Conservation (phyloP, 2,888 invertebrate species). For the Caenorhabditis plicata region DNA sequence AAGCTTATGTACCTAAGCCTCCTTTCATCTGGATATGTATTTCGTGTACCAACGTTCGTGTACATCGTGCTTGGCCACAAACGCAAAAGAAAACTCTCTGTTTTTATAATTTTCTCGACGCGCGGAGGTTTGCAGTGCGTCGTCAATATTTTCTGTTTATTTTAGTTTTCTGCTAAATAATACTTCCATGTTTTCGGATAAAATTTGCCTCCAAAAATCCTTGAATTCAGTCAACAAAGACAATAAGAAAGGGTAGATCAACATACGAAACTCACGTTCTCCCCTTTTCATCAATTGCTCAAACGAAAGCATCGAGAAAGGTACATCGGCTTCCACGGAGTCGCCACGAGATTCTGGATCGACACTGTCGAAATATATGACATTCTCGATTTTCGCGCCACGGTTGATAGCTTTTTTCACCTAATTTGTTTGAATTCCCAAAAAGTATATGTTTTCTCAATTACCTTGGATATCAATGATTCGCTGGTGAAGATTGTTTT, state of each 20-base stretch:
- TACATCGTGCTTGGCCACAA: too few species aligned
- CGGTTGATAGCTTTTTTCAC: conserved; percentile 53
- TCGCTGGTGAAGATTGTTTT: conserved; percentile 88
- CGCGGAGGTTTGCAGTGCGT: too few species aligned
- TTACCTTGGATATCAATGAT: conserved; percentile 72
- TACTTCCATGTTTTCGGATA: too few species aligned
- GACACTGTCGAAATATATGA: conserved; percentile 58
- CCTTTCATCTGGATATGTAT: too few species aligned
- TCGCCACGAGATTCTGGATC: conserved; percentile 40
- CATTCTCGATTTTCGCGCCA: conserved; percentile 50
- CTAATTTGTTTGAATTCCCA: too few species aligned
- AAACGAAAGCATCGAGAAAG: conserved; percentile 48
- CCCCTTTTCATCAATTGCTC: conserved; percentile 50
- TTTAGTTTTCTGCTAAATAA: too few species aligned
- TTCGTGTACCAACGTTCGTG: too few species aligned
- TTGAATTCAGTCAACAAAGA: conserved; percentile 9
- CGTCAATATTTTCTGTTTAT: too few species aligned
- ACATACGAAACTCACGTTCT: conserved; percentile 34
- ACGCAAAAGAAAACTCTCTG: too few species aligned
- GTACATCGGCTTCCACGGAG: conserved; percentile 28
- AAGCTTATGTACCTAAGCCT: too few species aligned
- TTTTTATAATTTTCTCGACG: too few species aligned
- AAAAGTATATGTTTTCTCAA: not conserved
- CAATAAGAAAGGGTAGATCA: conserved; percentile 6
- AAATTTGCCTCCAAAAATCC: not conserved